phyloP scores from a whole-genome alignment of 2,888 invertebrate species.

The Ypsolopha scabrella region DNA sequence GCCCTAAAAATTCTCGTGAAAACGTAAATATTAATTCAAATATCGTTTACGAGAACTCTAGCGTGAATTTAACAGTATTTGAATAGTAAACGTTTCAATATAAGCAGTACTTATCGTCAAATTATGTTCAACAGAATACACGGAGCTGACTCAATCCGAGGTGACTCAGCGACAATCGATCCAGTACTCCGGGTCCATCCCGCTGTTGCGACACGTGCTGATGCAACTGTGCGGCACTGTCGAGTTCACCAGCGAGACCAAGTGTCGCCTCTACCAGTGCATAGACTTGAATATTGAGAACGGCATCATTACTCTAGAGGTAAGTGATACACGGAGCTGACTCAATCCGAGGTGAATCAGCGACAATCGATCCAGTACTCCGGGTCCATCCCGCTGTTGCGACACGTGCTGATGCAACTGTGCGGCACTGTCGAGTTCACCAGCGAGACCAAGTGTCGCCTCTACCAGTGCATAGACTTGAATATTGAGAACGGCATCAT shows the following conservation, averaged over 20 bases:
- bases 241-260: constrained; percentile 75
- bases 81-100: not conserved
- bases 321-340: constrained; percentile 18
- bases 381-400: constrained; percentile 78
- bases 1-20: too few relatives aligned
- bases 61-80: not conserved
- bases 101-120: not conserved
- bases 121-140: constrained; percentile 79
- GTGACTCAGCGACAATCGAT: constrained; percentile 94
- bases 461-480: constrained; percentile 88
- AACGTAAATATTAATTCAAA: too few relatives aligned
- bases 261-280: constrained; percentile 84
- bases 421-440: constrained; percentile 79
- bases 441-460: constrained; percentile 77
- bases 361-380: constrained; percentile 79
- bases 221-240: constrained; percentile 83
- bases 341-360: constrained; percentile 93
- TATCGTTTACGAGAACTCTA: too few relatives aligned
- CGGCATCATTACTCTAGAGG: constrained; percentile 87
- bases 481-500: constrained; percentile 85
- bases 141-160: constrained; percentile 93
- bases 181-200: constrained; percentile 82
- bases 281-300: constrained; percentile 86
- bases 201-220: constrained; percentile 79
- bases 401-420: constrained; percentile 82